phyloP scores from a whole-genome alignment of 2,797 vertebrate species.

The Acanthopagrus latus region DNA sequence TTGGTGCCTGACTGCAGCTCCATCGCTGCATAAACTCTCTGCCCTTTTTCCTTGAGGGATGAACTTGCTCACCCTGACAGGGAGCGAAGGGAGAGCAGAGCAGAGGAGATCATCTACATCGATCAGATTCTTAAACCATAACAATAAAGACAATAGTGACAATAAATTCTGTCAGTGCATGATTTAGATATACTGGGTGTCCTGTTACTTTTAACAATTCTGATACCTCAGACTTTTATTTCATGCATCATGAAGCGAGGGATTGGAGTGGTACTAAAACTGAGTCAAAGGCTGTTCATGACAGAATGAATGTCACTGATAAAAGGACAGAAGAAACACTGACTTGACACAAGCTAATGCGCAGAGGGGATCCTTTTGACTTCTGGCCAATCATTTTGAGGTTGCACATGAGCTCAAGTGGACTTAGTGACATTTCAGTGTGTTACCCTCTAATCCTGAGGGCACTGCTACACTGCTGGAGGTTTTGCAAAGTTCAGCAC shows the following conservation, averaged over 20 bases:
- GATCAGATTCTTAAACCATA: not conserved
- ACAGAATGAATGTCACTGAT: not conserved
- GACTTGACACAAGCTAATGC: not conserved
- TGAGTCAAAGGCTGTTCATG: not conserved
- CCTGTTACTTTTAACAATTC: not conserved
- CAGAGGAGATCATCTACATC: not conserved
- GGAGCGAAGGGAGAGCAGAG: not conserved
- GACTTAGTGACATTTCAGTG: slow-evolving; percentile 30
- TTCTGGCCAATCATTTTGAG: slow-evolving; percentile 5
- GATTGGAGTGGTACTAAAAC: not conserved
- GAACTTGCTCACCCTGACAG: slow-evolving; percentile 25
- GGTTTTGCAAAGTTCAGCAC: slow-evolving; percentile 40
- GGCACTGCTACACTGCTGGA: slow-evolving; percentile 34
- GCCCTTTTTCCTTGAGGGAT: slow-evolving; percentile 8
- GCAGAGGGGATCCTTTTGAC: not conserved
- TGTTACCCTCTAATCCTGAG: slow-evolving; percentile 39
- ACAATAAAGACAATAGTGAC: not conserved
- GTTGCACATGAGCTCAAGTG: slow-evolving; percentile 12
- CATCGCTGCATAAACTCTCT: slow-evolving; percentile 30
- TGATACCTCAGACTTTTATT: not conserved
- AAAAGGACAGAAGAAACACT: not conserved
- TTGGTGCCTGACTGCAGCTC: slow-evolving; percentile 27
- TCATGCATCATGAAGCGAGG: not conserved
- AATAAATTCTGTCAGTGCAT: not conserved
- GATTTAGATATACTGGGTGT: not conserved